Conservation (phyloP, 1,140 invertebrate species). For the Lepeophtheirus salmonis region DNA sequence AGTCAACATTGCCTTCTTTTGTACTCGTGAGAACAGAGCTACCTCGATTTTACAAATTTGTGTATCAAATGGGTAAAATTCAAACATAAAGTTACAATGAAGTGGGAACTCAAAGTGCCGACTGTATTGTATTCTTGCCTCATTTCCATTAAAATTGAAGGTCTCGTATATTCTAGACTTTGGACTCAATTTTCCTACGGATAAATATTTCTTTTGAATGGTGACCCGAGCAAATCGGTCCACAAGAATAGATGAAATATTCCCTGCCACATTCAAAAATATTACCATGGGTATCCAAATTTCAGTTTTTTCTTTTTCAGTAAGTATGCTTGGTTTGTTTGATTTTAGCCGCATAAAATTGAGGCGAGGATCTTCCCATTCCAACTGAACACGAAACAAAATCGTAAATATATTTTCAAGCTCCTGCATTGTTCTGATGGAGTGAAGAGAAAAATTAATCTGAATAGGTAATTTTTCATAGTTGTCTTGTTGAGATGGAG, state of each 20-base stretch:
- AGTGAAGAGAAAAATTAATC: background rate
- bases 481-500: background rate
- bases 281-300: background rate
- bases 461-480: background rate
- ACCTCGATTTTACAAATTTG: background rate
- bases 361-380: background rate
- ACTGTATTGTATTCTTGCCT: background rate
- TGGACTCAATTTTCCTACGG: background rate
- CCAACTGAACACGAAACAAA: background rate
- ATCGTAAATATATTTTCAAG: background rate
- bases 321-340: background rate
- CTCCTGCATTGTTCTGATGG: background rate
- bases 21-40: background rate
- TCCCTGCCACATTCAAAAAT: background rate
- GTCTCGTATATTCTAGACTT: background rate
- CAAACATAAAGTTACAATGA: background rate
- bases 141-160: background rate
- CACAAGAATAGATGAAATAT: background rate
- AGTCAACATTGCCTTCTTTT: background rate
- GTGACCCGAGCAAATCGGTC: background rate
- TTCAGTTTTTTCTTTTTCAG: background rate
- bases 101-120: background rate
- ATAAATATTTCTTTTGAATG: background rate
- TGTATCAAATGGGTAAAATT: background rate
- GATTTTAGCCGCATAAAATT: background rate